A percentile compares a stretch with the other conserved stretches of the same genome.
Conservation (phyloP, 1,140 invertebrate genomes). For the Nymphalis io region DNA sequence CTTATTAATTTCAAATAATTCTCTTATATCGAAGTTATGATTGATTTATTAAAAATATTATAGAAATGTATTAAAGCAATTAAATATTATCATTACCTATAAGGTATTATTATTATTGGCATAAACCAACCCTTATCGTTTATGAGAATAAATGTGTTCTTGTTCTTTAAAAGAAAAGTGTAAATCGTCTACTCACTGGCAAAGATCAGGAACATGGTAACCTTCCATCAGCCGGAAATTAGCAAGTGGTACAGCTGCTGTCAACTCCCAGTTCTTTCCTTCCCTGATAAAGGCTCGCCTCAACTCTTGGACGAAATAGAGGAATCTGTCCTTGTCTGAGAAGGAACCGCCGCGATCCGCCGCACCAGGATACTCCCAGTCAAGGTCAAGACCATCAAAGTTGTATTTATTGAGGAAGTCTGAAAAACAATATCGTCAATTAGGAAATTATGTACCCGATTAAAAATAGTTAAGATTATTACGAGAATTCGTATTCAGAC, state of each 20-base stretch:
- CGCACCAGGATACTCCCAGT: conserved; percentile 94
- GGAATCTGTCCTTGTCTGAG: conserved; percentile 90
- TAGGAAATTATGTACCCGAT: neutral
- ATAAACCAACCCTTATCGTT: too few relatives aligned
- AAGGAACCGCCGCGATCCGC: conserved; percentile 91
- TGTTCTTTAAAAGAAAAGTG: too few relatives aligned
- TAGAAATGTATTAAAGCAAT: too few relatives aligned
- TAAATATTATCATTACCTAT: too few relatives aligned
- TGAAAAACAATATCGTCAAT: conserved; percentile 44
- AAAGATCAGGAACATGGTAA: conserved; percentile 93
- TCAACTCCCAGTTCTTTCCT: conserved; percentile 91
- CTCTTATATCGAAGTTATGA: too few relatives aligned
- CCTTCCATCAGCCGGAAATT: conserved; percentile 92
- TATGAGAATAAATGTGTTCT: too few relatives aligned
- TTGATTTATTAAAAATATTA: too few relatives aligned
- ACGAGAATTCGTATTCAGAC: too few relatives aligned
- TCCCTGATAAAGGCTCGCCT: conserved; percentile 88
- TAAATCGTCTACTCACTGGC: conserved; percentile 84
- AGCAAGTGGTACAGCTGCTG: conserved; percentile 92
- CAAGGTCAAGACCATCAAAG: conserved; percentile 92
- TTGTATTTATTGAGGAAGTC: conserved; percentile 88
- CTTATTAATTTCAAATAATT: too few relatives aligned
- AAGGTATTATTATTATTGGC: too few relatives aligned
- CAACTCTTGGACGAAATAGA: conserved; percentile 92
- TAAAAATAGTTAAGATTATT: too few relatives aligned